These are phyloP conservation scores for Dioctria rufipes DNA, from an alignment of 2,888 invertebrate genomes.

Conservation along the genomic window DNA sequence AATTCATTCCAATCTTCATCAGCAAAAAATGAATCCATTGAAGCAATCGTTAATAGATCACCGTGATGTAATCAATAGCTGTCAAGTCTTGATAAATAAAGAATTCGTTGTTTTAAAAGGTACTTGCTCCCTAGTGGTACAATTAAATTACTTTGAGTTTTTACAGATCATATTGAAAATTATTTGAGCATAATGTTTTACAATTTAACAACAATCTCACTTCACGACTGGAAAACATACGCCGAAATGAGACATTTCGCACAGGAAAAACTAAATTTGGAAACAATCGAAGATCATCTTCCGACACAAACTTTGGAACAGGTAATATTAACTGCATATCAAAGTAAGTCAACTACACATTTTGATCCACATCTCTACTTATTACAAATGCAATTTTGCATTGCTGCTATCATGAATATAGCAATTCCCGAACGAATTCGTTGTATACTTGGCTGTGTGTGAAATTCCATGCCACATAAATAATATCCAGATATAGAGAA, in stretches of 20 bases:
- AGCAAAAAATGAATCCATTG: slow-evolving; percentile 82
- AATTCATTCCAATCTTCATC: slow-evolving; percentile 91
- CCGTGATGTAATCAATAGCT: slow-evolving; percentile 75
- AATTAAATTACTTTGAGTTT: slow-evolving; percentile 48
- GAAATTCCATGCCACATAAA: no score
- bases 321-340: slow-evolving; percentile 66
- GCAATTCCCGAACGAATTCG: no score
- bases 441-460: no score
- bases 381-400: no score
- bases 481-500: no score
- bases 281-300: slow-evolving; percentile 91
- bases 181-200: slow-evolving; percentile 97
- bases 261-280: slow-evolving; percentile 83
- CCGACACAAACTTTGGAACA: slow-evolving; percentile 98
- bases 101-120: slow-evolving; percentile 78
- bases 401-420: no score
- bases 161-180: slow-evolving; percentile 79
- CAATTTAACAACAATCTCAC: slow-evolving; percentile 95
- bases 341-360: neutral
- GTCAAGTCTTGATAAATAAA: slow-evolving; percentile 74
- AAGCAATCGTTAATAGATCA: slow-evolving; percentile 76
- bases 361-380: no score
- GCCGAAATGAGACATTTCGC: slow-evolving; percentile 97
- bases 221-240: slow-evolving; percentile 98
- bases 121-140: slow-evolving; percentile 61